These are phyloP conservation scores for Lasiommata megera DNA, from an alignment of 2,888 invertebrate species.

Conservation along the genomic window DNA sequence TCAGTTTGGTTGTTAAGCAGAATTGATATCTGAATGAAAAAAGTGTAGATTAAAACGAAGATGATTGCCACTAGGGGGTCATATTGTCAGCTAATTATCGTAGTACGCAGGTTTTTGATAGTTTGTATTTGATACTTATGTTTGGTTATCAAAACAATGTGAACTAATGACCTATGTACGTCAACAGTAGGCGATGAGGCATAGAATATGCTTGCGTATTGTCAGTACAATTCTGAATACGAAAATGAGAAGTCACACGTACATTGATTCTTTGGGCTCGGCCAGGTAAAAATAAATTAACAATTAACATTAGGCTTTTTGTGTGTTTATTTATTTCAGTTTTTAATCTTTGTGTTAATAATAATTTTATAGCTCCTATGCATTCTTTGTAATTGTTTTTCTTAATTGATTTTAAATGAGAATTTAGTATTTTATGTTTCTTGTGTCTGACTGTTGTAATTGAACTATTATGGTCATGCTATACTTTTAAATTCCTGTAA, in stretches of 20 bases:
- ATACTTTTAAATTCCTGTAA: too few species aligned
- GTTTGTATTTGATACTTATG: not conserved
- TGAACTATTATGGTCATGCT: too few species aligned
- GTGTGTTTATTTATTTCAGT: slow-evolving; percentile 36
- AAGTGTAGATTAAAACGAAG: not conserved
- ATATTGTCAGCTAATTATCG: not conserved
- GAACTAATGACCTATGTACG: slow-evolving; percentile 73
- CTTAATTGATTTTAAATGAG: too few species aligned
- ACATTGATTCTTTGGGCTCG: slow-evolving; percentile 71
- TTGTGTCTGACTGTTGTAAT: too few species aligned
- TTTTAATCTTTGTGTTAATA: slow-evolving; percentile 15
- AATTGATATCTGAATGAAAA: too few species aligned
- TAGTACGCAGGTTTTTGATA: not conserved
- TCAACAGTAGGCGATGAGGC: slow-evolving; percentile 79
- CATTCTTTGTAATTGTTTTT: not conserved
- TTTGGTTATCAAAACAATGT: slow-evolving; percentile 33
- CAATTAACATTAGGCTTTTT: slow-evolving; percentile 28
- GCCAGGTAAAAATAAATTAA: slow-evolving; percentile 65
- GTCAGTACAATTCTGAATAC: slow-evolving; percentile 72
- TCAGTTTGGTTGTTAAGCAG: too few species aligned
- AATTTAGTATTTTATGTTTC: too few species aligned
- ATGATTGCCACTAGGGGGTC: not conserved
- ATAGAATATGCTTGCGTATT: slow-evolving; percentile 64
- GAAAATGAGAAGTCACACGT: slow-evolving; percentile 78
- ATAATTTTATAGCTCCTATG: not conserved